Conservation (phyloP, 1,140 invertebrate species). For the Drosophila prosaltans region DNA sequence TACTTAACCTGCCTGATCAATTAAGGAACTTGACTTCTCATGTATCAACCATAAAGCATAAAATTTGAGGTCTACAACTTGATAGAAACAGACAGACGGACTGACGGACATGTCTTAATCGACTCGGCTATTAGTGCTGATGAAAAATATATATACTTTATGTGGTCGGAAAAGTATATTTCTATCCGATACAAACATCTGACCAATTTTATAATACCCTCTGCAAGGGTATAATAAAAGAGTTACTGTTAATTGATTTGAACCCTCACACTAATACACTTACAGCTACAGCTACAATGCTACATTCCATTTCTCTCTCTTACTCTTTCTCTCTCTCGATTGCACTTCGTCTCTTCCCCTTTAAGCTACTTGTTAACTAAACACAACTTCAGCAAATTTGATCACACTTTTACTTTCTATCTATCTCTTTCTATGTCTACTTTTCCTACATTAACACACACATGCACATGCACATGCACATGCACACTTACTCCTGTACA, state of each 20-base stretch:
- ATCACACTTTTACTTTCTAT: constrained; percentile 37
- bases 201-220: too few species aligned
- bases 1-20: too few species aligned
- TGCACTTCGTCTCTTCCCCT: not conserved
- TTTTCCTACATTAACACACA: constrained; percentile 29
- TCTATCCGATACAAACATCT: too few species aligned
- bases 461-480: constrained; percentile 14
- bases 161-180: too few species aligned
- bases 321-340: not conserved
- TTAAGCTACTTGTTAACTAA: not conserved
- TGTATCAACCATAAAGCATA: too few species aligned
- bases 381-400: constrained; percentile 3
- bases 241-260: not conserved
- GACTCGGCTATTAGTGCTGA: too few species aligned
- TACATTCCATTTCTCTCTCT: not conserved
- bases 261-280: not conserved
- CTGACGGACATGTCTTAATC: too few species aligned
- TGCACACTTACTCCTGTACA: constrained; percentile 2
- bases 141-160: too few species aligned
- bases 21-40: too few species aligned
- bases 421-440: constrained; percentile 49
- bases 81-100: too few species aligned
- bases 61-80: too few species aligned
- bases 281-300: not conserved
- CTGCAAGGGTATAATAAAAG: not conserved